phyloP scores from a whole-genome alignment of 2,113 vertebrate species.

The Micronycteris hirsuta region DNA sequence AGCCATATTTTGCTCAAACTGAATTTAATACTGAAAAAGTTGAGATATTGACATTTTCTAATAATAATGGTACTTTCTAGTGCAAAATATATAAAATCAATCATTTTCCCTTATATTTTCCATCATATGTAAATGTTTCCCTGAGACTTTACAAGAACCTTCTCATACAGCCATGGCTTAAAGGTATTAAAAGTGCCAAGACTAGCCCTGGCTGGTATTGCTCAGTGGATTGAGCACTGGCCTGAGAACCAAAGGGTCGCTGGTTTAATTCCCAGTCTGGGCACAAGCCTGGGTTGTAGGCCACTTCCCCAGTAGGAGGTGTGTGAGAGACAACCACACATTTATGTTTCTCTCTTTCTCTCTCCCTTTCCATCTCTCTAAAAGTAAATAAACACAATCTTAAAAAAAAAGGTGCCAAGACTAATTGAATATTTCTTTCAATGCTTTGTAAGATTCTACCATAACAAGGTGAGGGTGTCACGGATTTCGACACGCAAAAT shows the following conservation, averaged over 20 bases:
- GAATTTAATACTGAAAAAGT: neutral
- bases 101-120: neutral
- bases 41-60: neutral
- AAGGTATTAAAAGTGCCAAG: neutral
- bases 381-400: too few relatives aligned
- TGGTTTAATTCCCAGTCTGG: too few relatives aligned
- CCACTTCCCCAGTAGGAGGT: too few relatives aligned
- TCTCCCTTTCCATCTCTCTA: too few relatives aligned
- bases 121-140: neutral
- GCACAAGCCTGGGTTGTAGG: too few relatives aligned
- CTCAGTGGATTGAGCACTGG: too few relatives aligned
- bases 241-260: too few relatives aligned
- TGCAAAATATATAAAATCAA: neutral
- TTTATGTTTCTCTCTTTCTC: too few relatives aligned
- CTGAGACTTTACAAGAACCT: neutral
- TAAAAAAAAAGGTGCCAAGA: too few relatives aligned
- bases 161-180: neutral
- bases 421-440: neutral
- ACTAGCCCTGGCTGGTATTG: too few relatives aligned
- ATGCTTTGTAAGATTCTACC: neutral
- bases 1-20: neutral
- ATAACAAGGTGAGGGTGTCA: neutral
- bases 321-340: too few relatives aligned
- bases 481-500: too few relatives aligned
- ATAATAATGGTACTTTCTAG: neutral